Conservation (phyloP, 2,888 invertebrate species). For the Himalopsyche tibetana region DNA sequence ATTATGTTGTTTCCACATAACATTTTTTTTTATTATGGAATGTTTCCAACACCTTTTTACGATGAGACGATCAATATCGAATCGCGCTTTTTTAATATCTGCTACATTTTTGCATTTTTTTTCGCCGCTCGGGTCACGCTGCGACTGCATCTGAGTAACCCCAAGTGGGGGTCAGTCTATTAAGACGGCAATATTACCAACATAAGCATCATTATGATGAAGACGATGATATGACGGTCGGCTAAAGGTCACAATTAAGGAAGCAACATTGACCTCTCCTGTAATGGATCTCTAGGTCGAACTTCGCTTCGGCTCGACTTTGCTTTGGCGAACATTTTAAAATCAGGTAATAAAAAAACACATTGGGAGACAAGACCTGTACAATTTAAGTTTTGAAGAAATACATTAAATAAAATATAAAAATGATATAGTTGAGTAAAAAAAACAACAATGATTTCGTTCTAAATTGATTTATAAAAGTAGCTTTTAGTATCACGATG, state of each 20-base stretch:
- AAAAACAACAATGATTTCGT: too few relatives aligned
- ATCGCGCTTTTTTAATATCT: neutral
- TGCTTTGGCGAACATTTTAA: slow-evolving; percentile 8
- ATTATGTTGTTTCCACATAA: too few relatives aligned
- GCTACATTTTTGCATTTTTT: slow-evolving; percentile 19
- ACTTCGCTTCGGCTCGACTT: slow-evolving; percentile 6
- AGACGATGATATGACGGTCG: slow-evolving; percentile 40
- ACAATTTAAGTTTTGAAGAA: neutral
- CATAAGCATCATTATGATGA: slow-evolving; percentile 41
- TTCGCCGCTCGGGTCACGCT: neutral
- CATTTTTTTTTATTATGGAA: too few relatives aligned
- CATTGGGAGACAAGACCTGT: neutral
- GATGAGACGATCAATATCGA: neutral
- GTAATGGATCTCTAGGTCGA: slow-evolving; percentile 50
- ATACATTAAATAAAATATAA: neutral
- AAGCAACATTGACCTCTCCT: slow-evolving; percentile 62
- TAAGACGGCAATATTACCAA: slow-evolving; percentile 50
- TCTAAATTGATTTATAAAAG: too few relatives aligned
- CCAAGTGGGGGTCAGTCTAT: slow-evolving; percentile 55
- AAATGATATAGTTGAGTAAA: too few relatives aligned
- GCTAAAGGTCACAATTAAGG: slow-evolving; percentile 62
- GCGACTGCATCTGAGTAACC: slow-evolving; percentile 3
- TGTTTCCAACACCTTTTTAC: too few relatives aligned
- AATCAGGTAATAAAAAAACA: neutral
- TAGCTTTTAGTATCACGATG: too few relatives aligned